Conservation (phyloP, 2,797 vertebrate species). For the Girardinus metallicus region DNA sequence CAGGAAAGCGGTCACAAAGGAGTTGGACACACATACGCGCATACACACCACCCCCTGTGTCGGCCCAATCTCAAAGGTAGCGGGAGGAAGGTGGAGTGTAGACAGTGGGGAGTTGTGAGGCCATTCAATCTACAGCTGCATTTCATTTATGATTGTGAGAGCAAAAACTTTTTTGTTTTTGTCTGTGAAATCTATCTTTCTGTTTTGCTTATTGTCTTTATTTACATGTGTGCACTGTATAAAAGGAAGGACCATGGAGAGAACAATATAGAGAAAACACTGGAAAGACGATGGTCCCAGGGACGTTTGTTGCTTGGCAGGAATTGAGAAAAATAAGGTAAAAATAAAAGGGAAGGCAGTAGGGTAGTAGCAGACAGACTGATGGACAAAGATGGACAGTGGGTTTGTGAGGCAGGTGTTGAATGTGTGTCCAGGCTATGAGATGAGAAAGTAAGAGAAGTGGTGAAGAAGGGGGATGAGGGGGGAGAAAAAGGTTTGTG, state of each 20-base stretch:
- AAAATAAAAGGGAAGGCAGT: neutral
- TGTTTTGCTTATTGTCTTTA: slow-evolving; percentile 38
- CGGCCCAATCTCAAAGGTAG: slow-evolving; percentile 74
- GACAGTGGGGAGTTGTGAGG: slow-evolving; percentile 69
- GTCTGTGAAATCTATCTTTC: slow-evolving; percentile 49
- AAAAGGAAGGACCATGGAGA: neutral
- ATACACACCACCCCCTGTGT: slow-evolving; percentile 71
- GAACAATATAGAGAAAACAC: neutral
- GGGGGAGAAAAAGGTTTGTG: slow-evolving; percentile 77
- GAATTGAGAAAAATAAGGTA: slow-evolving; percentile 31
- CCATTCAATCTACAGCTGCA: slow-evolving; percentile 80
- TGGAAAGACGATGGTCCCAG: neutral
- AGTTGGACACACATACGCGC: slow-evolving; percentile 67
- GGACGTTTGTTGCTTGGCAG: slow-evolving; percentile 57
- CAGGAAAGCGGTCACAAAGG: slow-evolving; percentile 83
- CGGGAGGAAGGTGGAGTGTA: slow-evolving; percentile 45
- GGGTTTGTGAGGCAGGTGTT: slow-evolving; percentile 78
- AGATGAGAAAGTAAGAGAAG: slow-evolving; percentile 70
- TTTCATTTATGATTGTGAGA: slow-evolving; percentile 80
- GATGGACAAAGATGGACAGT: slow-evolving; percentile 64
- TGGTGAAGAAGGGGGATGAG: slow-evolving; percentile 59
- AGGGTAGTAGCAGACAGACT: slow-evolving; percentile 31
- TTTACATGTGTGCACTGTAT: slow-evolving; percentile 45
- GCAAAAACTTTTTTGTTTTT: slow-evolving; percentile 65
- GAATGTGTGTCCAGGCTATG: slow-evolving; percentile 61